Conservation (phyloP, 2,113 vertebrate genomes). For the Tupaia chinensis region DNA sequence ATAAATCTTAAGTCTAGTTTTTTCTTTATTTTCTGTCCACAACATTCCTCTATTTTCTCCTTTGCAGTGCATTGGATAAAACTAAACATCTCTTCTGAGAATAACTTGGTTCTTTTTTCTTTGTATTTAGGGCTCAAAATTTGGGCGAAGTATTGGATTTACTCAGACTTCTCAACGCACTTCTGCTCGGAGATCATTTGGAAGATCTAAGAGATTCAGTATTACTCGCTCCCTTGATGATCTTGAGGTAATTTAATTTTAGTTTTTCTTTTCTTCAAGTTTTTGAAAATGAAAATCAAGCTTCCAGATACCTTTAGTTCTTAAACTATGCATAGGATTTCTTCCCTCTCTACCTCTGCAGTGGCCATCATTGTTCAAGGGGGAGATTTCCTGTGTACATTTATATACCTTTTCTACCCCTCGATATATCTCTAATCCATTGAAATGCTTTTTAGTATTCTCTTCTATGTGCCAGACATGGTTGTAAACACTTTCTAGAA, state of each 20-base stretch:
- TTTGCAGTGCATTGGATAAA: fast-evolving
- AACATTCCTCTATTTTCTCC: background rate
- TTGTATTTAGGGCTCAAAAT: conserved; percentile 89
- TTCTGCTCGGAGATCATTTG: conserved; percentile 92
- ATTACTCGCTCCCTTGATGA: conserved; percentile 96
- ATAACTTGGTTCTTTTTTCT: conserved; percentile 26
- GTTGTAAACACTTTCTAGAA: background rate
- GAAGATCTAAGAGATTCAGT: conserved; percentile 94
- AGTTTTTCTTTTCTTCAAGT: background rate
- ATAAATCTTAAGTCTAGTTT: fast-evolving
- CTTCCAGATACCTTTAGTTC: too few relatives aligned
- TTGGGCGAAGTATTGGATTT: conserved; percentile 90
- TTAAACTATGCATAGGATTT: too few relatives aligned
- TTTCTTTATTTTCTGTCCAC: background rate
- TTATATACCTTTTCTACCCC: background rate
- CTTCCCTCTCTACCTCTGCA: fast-evolving
- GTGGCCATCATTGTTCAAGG: fast-evolving
- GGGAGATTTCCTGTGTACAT: fast-evolving
- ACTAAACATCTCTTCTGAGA: background rate
- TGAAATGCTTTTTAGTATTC: fast-evolving
- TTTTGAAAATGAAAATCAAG: background rate
- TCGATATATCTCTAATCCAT: background rate
- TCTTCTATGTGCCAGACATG: fast-evolving
- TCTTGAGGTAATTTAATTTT: conserved; percentile 91
- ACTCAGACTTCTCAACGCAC: conserved; percentile 90